A percentile compares a stretch with the other conserved stretches of the same genome.
These are phyloP conservation scores for Danio aesculapii DNA, from an alignment of 2,797 vertebrate genomes.

Conservation along the genomic window DNA sequence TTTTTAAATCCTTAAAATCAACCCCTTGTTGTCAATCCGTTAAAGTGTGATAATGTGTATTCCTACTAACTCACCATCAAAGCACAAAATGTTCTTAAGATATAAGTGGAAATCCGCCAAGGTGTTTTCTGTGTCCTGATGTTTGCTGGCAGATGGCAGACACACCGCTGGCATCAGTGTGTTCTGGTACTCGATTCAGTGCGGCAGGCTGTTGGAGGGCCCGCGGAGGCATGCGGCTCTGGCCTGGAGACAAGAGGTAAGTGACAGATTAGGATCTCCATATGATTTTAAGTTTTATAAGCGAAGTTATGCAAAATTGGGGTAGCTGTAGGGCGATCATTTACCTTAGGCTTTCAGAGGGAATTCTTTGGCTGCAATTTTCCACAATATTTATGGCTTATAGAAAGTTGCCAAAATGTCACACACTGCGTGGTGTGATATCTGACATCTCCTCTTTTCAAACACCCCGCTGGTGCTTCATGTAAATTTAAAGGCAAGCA, in stretches of 20 bases:
- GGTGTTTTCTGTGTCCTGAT: neutral
- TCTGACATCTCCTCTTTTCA: conserved; percentile 25
- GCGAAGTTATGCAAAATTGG: neutral
- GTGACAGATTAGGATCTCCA: conserved; percentile 22
- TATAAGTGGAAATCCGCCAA: conserved; percentile 15
- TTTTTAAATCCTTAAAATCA: neutral
- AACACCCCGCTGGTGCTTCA: conserved; percentile 35
- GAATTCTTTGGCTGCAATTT: neutral
- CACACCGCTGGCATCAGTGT: conserved; percentile 83
- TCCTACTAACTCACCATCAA: neutral
- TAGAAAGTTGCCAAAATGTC: conserved; percentile 8
- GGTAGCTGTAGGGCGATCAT: neutral
- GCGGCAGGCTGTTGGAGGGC: conserved; percentile 68
- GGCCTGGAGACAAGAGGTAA: conserved; percentile 85
- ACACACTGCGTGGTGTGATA: conserved; percentile 21
- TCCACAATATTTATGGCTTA: neutral
- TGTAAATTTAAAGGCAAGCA: conserved; percentile 40
- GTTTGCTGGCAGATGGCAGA: conserved; percentile 78
- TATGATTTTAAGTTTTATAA: conserved; percentile 24
- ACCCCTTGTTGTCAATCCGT: neutral
- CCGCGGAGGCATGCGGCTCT: conserved; percentile 77
- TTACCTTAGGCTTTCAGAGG: neutral
- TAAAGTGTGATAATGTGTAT: neutral
- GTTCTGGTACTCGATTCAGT: conserved; percentile 80
- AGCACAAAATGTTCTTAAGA: neutral